Percentiles rank a stretch among this genome's conserved stretches.
Evolutionary conservation across 2,797 vertebrate species (phyloP).

Genomic region (Neostethus bicornis): DNA sequence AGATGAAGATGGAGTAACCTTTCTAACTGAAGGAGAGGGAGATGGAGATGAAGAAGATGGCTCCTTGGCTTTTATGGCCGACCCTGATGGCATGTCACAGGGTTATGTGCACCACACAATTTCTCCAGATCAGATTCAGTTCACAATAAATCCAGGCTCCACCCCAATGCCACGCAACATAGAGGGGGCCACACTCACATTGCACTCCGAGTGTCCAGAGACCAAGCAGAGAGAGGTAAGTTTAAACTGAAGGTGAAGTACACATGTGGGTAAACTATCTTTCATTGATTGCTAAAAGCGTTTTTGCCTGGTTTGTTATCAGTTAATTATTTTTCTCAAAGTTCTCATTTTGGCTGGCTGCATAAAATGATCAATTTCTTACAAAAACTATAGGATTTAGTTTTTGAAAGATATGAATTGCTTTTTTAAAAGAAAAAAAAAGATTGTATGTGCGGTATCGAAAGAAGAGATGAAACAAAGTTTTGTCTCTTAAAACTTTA

Average conservation of each 20-base stretch:
- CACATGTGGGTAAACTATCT: neutral
- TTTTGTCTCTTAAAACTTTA: neutral
- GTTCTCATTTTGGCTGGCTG: slow-evolving; percentile 1
- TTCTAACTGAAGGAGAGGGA: slow-evolving; percentile 88
- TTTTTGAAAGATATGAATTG: too few species aligned
- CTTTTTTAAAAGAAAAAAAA: too few species aligned
- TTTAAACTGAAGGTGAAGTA: slow-evolving; percentile 2
- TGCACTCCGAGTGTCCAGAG: slow-evolving; percentile 98
- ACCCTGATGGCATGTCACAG: slow-evolving; percentile 95
- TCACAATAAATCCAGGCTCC: slow-evolving; percentile 98
- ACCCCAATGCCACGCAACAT: slow-evolving; percentile 99
- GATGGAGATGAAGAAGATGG: slow-evolving; percentile 91
- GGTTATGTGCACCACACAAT: slow-evolving; percentile 99
- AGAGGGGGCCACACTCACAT: slow-evolving; percentile 94
- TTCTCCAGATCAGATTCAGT: slow-evolving; percentile 96
- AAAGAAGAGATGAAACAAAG: neutral
- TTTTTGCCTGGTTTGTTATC: neutral
- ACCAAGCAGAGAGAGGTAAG: slow-evolving; percentile 96
- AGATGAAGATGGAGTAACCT: slow-evolving; percentile 84
- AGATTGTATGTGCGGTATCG: neutral
- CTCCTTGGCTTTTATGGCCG: slow-evolving; percentile 87
- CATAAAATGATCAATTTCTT: too few species aligned
- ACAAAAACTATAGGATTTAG: neutral
- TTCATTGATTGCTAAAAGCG: slow-evolving; percentile 9
- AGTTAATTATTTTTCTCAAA: slow-evolving; percentile 10